Base-by-base conservation (phyloP, 2,797 vertebrate genomes). In the Sebastes steindachneri region DNA sequence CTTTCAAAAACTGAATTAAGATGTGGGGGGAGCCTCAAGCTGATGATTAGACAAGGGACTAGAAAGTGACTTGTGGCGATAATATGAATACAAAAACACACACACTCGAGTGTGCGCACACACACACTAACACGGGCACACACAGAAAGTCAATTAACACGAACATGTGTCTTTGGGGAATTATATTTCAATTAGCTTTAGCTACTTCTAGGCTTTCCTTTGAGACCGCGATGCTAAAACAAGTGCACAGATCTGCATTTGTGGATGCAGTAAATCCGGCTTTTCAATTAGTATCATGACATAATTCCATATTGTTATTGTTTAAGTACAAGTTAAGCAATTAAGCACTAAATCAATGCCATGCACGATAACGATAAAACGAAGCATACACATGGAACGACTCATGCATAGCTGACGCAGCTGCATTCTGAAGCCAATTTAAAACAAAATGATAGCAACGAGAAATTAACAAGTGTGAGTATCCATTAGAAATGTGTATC, bases 121-220 rank as follows among this genome's bases (percentile, higher is more conserved):
- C 41, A 33, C 68, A 80, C 60, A 87, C 57, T 86, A 57, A 86
- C 53, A 70, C 53, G 59, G 10, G 21, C 84, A 48, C 85, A 85
- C 87, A 84, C 84, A 88, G 55, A 90, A 81, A 93, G 84, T 90
- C 93, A 94, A 94, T 94, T 94, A 94, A 93, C 86, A 92, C 74
- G 89, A 94, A 94, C 91, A 93, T 79, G 85, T 85, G 88, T 93
- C 92, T 93, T 89, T 51, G 29, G 93, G 94, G 94, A 95, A 94
- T 94, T 94, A 93, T 85, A 90, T 94, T 94, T 94, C 93, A 95
- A 95, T 95, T 95, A 94, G 92, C 91, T 92, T 89, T 82, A 81
- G 88, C 87, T 88, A 88, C 91, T 92, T 88, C 81, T 80, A 59
- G 84, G 81, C 80, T 80, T 53, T 92, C 90, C 91, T 93, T 70